Conservation (phyloP, 2,113 vertebrate species). For the Bubo blakistoni region DNA sequence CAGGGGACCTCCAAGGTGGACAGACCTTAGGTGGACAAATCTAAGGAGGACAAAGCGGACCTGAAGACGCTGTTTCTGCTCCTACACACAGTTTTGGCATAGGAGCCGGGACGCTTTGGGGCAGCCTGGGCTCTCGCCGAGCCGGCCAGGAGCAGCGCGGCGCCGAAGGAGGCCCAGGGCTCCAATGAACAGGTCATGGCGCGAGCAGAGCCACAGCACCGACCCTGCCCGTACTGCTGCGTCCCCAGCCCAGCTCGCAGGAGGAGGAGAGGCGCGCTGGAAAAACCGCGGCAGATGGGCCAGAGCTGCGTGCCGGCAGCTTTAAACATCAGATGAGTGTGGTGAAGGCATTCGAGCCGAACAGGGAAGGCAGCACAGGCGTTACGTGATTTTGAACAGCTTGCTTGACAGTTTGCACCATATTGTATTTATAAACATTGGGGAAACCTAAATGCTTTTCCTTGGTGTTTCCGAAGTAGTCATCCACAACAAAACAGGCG, state of each 20-base stretch:
- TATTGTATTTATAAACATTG: slow-evolving; percentile 61
- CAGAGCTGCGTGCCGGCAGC: background rate
- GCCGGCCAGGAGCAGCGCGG: rapidly evolving
- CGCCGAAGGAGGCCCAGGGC: background rate
- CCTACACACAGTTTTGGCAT: rapidly evolving
- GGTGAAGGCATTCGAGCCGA: background rate
- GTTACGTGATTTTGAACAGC: slow-evolving; percentile 53
- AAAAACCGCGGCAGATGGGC: background rate
- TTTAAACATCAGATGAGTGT: rapidly evolving
- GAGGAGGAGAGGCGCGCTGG: background rate
- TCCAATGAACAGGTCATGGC: rapidly evolving
- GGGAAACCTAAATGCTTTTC: slow-evolving; percentile 26
- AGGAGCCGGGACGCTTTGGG: rapidly evolving
- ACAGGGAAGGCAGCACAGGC: background rate
- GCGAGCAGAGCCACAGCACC: rapidly evolving
- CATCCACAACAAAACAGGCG: background rate
- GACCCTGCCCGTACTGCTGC: rapidly evolving
- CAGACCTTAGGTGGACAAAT: background rate
- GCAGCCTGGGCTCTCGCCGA: background rate
- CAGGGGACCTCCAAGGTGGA: background rate
- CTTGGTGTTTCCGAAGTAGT: background rate
- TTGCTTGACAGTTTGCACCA: slow-evolving; percentile 62
- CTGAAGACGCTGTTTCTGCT: rapidly evolving
- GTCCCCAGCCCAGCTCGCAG: background rate
- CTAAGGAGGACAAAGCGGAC: background rate